Conservation (phyloP, 2,797 vertebrate genomes). For the Florisuga fusca region DNA sequence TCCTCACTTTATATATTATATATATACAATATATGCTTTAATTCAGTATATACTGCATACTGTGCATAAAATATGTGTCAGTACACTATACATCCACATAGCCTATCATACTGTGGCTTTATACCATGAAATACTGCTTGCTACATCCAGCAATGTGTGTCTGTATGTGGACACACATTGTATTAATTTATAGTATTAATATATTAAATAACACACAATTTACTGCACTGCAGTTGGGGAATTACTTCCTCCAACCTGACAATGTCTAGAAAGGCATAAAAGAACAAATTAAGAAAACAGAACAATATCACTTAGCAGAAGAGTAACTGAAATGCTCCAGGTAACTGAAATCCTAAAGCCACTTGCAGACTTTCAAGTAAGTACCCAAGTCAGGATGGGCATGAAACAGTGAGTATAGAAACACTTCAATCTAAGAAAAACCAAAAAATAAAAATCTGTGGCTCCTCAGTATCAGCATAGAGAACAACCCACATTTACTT, state of each 20-base stretch:
- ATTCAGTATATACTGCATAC: background rate
- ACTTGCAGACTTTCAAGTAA: background rate
- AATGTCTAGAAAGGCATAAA: background rate
- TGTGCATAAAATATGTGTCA: background rate
- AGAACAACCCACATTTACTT: background rate
- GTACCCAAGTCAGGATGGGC: background rate
- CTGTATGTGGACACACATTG: background rate
- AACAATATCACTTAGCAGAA: rapidly evolving
- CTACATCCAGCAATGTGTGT: background rate
- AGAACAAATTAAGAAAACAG: background rate
- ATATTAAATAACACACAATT: background rate
- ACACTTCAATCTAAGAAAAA: background rate
- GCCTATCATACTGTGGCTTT: rapidly evolving
- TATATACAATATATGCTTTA: background rate
- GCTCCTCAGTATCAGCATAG: background rate
- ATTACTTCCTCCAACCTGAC: background rate
- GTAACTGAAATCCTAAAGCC: background rate
- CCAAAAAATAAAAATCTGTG: background rate
- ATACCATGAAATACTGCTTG: background rate
- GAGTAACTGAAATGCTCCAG: background rate
- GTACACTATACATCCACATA: background rate
- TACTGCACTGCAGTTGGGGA: background rate
- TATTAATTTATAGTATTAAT: no score
- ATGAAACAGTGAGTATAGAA: background rate
- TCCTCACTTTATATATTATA: background rate